Conservation (phyloP, 1,140 invertebrate species). For the Listronotus oregonensis region DNA sequence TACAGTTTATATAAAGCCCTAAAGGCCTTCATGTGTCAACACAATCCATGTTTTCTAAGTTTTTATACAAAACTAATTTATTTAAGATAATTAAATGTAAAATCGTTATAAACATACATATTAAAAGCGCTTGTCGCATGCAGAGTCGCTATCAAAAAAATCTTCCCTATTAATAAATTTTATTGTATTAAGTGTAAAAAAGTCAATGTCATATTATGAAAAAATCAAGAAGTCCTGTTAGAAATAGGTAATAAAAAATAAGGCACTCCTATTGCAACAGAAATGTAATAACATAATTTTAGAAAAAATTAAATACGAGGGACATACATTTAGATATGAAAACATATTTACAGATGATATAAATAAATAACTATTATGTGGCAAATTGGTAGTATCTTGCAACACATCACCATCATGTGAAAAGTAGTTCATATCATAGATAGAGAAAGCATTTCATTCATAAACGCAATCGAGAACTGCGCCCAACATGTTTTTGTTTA, state of each 20-base stretch:
- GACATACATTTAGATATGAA: no score
- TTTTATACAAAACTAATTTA: constrained; percentile 2
- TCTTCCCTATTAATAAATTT: constrained; percentile 17
- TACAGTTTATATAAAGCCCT: not conserved
- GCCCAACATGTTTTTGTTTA: no score
- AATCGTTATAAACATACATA: not conserved
- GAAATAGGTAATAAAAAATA: not conserved
- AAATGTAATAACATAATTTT: no score
- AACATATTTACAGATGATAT: no score
- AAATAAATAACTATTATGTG: no score
- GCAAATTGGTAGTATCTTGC: no score
- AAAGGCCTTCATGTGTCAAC: constrained; percentile 5
- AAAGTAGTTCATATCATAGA: no score
- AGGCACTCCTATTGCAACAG: no score
- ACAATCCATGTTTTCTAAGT: not conserved
- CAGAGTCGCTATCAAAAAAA: constrained; percentile 14
- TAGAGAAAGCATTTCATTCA: no score
- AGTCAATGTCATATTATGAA: constrained; percentile 14
- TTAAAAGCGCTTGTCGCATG: constrained; percentile 14
- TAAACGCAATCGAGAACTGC: no score
- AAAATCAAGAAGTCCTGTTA: constrained; percentile 13
- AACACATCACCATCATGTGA: no score
- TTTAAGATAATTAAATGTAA: not conserved
- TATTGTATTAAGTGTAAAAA: constrained; percentile 11
- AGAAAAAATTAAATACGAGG: no score